Evolutionary conservation across 2,797 vertebrate genomes (phyloP).

Genomic region (Oceanodroma leucorhoa): DNA sequence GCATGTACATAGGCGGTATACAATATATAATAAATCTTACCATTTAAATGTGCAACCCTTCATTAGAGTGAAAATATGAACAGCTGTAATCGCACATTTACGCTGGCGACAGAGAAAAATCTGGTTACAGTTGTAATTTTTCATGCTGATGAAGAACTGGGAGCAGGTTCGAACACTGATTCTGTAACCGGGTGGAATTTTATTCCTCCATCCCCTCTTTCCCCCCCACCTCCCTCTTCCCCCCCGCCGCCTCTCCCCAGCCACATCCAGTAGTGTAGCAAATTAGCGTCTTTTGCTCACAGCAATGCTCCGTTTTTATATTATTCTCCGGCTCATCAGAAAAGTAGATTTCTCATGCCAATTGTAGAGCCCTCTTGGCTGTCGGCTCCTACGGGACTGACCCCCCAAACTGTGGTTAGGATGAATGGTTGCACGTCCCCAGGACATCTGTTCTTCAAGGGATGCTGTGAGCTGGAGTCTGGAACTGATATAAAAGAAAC

Average conservation of each 20-base stretch:
- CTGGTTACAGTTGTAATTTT: constrained; percentile 71
- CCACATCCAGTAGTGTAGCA: constrained; percentile 46
- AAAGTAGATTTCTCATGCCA: constrained; percentile 73
- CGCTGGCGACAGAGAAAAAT: constrained; percentile 75
- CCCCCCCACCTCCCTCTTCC: not conserved
- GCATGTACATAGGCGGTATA: constrained; percentile 58
- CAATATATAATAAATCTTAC: constrained; percentile 75
- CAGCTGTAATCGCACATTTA: constrained; percentile 79
- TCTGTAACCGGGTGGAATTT: constrained; percentile 46
- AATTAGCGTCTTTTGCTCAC: constrained; percentile 59
- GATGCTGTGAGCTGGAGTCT: constrained; percentile 52
- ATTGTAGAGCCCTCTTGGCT: constrained; percentile 66
- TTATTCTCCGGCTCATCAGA: constrained; percentile 64
- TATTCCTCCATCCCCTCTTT: constrained; percentile 33
- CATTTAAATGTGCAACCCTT: constrained; percentile 77
- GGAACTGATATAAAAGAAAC: constrained; percentile 36
- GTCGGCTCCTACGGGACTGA: constrained; percentile 63
- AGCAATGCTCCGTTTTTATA: constrained; percentile 60
- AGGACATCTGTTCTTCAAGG: constrained; percentile 67
- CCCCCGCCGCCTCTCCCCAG: not conserved
- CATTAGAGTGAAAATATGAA: constrained; percentile 79
- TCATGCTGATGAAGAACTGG: constrained; percentile 70
- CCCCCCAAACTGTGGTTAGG: constrained; percentile 65
- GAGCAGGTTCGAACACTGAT: constrained; percentile 52
- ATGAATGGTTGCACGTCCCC: constrained; percentile 51